Base-by-base conservation (phyloP, 1,140 invertebrate genomes). In the Heterodera schachtii region DNA sequence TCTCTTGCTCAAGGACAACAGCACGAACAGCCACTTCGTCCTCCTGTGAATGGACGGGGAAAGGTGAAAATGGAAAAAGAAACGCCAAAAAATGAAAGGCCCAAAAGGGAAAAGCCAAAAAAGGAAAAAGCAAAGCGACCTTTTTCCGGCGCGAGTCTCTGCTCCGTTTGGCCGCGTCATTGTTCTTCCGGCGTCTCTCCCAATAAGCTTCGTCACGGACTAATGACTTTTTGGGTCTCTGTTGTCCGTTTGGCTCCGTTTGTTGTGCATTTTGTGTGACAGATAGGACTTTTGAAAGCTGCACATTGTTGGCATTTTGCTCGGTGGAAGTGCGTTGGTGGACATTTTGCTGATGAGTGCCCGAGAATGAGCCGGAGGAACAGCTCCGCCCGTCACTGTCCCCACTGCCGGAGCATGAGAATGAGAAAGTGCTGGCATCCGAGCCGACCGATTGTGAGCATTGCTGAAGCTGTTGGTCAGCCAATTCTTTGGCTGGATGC, bases 131-230 rank as follows among this genome's bases (percentile, higher is more conserved):
- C 75, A 60, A 46, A 9, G 67, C n/a, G 52, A 87, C 85, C 79
- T 97, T 95, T 16, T 93, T 93, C 85, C 95, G 92, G 78, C 96
- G 92, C 0, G 94, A 93, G 86, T 98, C 96, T 64, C 96, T 92
- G 0, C 95, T 97, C 78, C 95, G 92, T 90, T 98, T 98, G 1
- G 96, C 96, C 0, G 96, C 96, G 84, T 94, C 95, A 90, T 98
- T 98, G 89, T 98, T 98, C 89, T 96, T 96, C 79, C 94, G 93
- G 11, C 96, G 91, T 80, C 95, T 92, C 87, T 96, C 95, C 91
- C 93, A 94, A 88, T 98, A 98, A 0, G 93, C 93, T 0, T 93
- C 93, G 87, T 96, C 95, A 88, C 95, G 95, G 13, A 86, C 82
- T 31, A 86, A 44, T 73, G 79, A 79, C 70, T 86, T 87, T 49